These are phyloP conservation scores for Philypnodon macrostomus DNA, from an alignment of 2,797 vertebrate genomes.

Conservation along the genomic window DNA sequence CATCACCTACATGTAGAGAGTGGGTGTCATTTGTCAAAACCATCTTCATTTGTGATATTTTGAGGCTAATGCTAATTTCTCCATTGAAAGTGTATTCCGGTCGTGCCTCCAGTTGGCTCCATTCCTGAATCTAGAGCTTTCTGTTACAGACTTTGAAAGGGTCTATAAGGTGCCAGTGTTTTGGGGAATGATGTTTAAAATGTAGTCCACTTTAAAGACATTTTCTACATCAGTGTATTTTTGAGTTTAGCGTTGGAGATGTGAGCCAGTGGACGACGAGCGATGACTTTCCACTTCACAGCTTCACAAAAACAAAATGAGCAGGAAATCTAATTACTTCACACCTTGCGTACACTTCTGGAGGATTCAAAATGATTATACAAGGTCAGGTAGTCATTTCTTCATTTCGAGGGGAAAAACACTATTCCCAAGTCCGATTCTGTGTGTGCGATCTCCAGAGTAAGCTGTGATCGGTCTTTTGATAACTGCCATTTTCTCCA, in stretches of 20 bases:
- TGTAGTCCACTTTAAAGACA: too few relatives aligned
- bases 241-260: background rate
- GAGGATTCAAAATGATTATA: conserved; percentile 41
- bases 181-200: too few relatives aligned
- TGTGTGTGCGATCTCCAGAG: conserved; percentile 20
- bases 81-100: too few relatives aligned
- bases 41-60: too few relatives aligned
- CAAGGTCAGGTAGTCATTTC: conserved; percentile 40
- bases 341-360: conserved; percentile 41
- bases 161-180: background rate
- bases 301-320: conserved; percentile 11
- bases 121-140: too few relatives aligned
- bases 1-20: too few relatives aligned
- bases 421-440: conserved; percentile 33
- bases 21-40: too few relatives aligned
- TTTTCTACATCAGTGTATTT: background rate
- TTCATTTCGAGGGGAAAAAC: conserved; percentile 41
- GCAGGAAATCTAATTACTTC: conserved; percentile 47
- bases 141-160: too few relatives aligned
- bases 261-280: conserved; percentile 16
- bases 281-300: conserved; percentile 7
- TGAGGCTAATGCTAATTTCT: too few relatives aligned
- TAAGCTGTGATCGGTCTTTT: conserved; percentile 27
- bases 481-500: conserved; percentile 42
- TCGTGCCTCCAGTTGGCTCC: too few relatives aligned